Conservation (phyloP, 2,113 vertebrate species). For the Rhinolophus ferrumequinum region DNA sequence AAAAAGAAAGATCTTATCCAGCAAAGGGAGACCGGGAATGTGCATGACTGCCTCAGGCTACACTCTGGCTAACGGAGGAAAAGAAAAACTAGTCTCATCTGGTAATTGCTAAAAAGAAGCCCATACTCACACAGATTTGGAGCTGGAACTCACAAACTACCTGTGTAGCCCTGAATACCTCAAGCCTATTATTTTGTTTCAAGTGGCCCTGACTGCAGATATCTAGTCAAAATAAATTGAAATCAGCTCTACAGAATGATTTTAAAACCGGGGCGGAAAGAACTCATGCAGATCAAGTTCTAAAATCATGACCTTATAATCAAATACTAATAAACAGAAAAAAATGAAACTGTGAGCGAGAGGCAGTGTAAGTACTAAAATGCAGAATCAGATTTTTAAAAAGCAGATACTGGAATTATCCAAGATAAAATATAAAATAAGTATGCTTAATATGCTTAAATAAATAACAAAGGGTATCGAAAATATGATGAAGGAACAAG, state of each 20-base stretch:
- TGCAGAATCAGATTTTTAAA: not conserved
- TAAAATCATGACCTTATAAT: not conserved
- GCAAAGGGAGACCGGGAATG: not conserved
- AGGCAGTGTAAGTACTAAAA: not conserved
- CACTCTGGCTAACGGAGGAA: not conserved
- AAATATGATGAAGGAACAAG: not conserved
- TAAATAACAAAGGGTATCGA: not conserved
- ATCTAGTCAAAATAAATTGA: not conserved
- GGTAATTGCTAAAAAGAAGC: not conserved
- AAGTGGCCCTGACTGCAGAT: not conserved
- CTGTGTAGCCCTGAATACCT: not conserved
- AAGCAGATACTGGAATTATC: not conserved
- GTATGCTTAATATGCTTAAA: not conserved
- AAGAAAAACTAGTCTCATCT: not conserved
- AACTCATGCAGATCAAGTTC: constrained; percentile 17
- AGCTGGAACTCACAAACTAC: not conserved
- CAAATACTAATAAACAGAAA: not conserved
- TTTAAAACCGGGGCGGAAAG: constrained; percentile 25
- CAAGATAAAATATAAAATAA: constrained; percentile 6
- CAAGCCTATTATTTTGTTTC: not conserved
- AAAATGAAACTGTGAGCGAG: not conserved
- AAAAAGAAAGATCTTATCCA: not conserved
- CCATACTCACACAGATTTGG: not conserved
- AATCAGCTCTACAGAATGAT: not conserved
- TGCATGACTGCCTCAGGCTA: not conserved